Conservation (phyloP, 2,113 vertebrate genomes). For the Hippocampus comes region DNA sequence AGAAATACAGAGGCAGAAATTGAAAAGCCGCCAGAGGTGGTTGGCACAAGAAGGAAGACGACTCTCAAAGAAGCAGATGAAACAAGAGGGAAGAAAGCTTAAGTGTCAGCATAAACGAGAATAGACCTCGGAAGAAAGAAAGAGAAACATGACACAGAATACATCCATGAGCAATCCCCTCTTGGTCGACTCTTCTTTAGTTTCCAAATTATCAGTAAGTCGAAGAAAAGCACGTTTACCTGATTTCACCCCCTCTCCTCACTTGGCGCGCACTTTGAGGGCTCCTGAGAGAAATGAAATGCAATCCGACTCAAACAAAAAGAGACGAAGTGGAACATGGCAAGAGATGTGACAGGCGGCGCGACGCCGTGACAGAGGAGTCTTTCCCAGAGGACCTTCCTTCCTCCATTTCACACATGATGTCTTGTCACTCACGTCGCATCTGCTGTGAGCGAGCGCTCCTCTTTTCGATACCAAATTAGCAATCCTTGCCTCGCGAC, state of each 20-base stretch:
- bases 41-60: not conserved
- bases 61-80: not conserved
- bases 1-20: conserved; percentile 5
- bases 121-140: not conserved
- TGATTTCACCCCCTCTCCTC: conserved; percentile 6
- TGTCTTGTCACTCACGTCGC: conserved; percentile 37
- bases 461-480: conserved; percentile 14
- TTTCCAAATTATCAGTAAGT: not conserved
- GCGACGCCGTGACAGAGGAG: conserved; percentile 7
- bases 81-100: not conserved
- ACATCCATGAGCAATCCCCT: not conserved
- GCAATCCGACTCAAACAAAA: conserved; percentile 8
- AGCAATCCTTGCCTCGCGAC: not conserved
- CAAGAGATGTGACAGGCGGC: conserved; percentile 33
- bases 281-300: conserved; percentile 15
- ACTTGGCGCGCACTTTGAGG: not conserved
- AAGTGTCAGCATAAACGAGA: not conserved
- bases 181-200: not conserved
- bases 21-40: conserved; percentile 12
- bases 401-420: conserved; percentile 29
- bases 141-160: not conserved
- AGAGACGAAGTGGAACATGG: conserved; percentile 11
- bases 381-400: conserved; percentile 31
- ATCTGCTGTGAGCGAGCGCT: conserved; percentile 13
- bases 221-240: conserved; percentile 5